A percentile compares a stretch with the other conserved stretches of the same genome.
Conservation (phyloP, 2,797 vertebrate species). For the Tachyglossus aculeatus region DNA sequence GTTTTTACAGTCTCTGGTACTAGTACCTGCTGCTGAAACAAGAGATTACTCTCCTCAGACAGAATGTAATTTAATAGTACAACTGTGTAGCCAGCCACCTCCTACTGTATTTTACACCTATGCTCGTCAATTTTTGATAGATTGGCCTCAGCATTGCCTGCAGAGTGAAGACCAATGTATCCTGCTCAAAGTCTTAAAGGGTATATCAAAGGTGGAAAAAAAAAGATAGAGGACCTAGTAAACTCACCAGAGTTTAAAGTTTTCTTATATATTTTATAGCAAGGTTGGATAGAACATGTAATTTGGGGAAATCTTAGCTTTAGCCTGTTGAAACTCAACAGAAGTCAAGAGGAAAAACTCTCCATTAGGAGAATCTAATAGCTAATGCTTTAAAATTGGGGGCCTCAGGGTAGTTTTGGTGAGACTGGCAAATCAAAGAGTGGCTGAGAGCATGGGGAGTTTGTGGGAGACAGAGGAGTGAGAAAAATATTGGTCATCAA, state of each 20-base stretch:
- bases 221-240: background rate
- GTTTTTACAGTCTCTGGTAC: constrained; percentile 70
- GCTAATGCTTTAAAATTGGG: no score
- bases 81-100: constrained; percentile 66
- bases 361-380: no score
- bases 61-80: constrained; percentile 74
- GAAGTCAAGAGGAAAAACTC: no score
- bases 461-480: no score
- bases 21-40: constrained; percentile 75
- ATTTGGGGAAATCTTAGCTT: no score
- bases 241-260: background rate
- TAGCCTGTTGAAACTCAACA: no score
- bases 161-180: constrained; percentile 44
- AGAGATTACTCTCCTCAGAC: constrained; percentile 73
- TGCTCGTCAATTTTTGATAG: constrained; percentile 60
- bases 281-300: background rate
- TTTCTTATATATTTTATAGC: background rate
- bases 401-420: no score
- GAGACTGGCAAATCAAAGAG: no score
- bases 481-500: constrained; percentile 30
- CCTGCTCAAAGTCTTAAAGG: constrained; percentile 44
- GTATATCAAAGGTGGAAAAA: constrained; percentile 48
- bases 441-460: no score
- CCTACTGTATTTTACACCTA: constrained; percentile 64
- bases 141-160: constrained; percentile 50